Evolutionary conservation across 2,797 vertebrate genomes (phyloP).

Genomic region (Syndactyla subalaris): DNA sequence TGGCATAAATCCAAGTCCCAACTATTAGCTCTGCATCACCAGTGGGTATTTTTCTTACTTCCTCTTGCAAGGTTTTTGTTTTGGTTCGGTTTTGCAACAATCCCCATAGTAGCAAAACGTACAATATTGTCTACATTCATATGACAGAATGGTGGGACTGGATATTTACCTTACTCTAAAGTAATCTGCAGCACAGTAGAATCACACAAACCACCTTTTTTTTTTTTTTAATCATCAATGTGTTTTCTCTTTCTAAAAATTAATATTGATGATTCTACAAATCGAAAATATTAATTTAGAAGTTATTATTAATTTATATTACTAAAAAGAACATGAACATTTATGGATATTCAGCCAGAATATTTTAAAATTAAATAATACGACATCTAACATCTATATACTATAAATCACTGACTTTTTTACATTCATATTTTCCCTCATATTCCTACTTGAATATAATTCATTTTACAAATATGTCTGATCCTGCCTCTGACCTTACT

Average conservation of each 20-base stretch:
- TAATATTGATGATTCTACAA: constrained; percentile 5
- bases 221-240: neutral
- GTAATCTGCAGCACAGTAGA: neutral
- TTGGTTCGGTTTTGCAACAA: neutral
- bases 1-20: constrained; percentile 5
- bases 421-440: constrained; percentile 45
- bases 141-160: neutral
- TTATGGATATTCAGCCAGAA: constrained; percentile 48
- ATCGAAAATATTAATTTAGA: constrained; percentile 38
- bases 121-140: neutral
- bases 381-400: constrained; percentile 33
- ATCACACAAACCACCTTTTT: neutral
- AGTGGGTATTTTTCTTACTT: constrained; percentile 1
- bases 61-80: neutral
- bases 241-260: constrained; percentile 19
- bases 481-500: constrained; percentile 55
- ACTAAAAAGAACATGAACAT: constrained; percentile 25
- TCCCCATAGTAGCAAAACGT: neutral
- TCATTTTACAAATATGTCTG: constrained; percentile 67
- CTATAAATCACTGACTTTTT: constrained; percentile 50
- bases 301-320: constrained; percentile 23
- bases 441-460: constrained; percentile 61
- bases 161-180: neutral
- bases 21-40: neutral
- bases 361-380: constrained; percentile 53